Base-by-base conservation (phyloP, 2,797 vertebrate species). In the Echeneis naucrates region DNA sequence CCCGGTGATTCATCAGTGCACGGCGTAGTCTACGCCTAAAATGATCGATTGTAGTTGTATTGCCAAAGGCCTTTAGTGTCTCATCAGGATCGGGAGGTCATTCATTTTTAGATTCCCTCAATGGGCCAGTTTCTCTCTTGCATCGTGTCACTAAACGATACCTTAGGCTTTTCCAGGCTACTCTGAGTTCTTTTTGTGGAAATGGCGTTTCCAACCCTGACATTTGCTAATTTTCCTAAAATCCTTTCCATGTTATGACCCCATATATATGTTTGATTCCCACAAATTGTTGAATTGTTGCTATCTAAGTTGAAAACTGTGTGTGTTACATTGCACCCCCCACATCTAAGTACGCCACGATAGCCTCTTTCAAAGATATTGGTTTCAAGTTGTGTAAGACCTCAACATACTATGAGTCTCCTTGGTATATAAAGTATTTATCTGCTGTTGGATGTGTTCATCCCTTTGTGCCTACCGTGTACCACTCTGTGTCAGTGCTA, bases 1-100 rank as follows among this genome's bases (percentile, higher is more conserved):
- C 10, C 27, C 42, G 44, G 80, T 80, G 83, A 86, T 86, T 89
- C 77, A 82, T 83, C 70, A 61, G 10, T 81, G 81, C 78, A 82
- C 81, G 75, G 76, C 48, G 21, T 5, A 40, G 75, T 90, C 64
- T 80, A 77, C 86, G 83, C 71, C 83, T 85, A 44, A 77, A 78
- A 79, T 72, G 0, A 80, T 84, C 69, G 85, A 72, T 81, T 78
- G 23, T 72, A 73, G 53, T 75, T 62, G 40, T 69, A 63, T 54
- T 78, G 66, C 65, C 45, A 71, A 27, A 55, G 83, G 86, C 83
- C 78, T 74, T 65, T 68, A 35, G 56, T 72, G 60, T 75, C 47
- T 74, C 33, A 62, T 57, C 50, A 57, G 69, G 77, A 64, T 60
- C 21, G 33, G 37, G 60, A 74, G 79, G 77, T 84, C 67, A 24